phyloP scores from a whole-genome alignment of 2,113 vertebrate species.

The Ptyas mucosa region DNA sequence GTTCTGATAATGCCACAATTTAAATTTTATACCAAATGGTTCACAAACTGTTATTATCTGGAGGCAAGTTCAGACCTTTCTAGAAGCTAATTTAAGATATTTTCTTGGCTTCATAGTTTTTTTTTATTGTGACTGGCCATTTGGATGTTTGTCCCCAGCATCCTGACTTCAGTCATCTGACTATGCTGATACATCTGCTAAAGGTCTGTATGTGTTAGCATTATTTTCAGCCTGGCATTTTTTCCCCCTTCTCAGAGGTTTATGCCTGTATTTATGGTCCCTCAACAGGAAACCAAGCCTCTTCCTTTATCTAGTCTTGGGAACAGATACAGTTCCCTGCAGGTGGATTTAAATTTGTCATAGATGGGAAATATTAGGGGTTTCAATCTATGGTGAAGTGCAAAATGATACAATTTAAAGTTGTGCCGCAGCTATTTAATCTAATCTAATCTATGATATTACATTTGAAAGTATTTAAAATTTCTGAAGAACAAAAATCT shows the following conservation, averaged over 20 bases:
- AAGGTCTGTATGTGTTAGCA: neutral
- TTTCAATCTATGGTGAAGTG: neutral
- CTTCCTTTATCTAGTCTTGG: neutral
- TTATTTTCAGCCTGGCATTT: neutral
- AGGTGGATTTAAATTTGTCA: neutral
- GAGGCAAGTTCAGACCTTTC: neutral
- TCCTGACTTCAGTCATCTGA: neutral
- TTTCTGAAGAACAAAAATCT: neutral
- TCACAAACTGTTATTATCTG: neutral
- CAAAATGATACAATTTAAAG: neutral
- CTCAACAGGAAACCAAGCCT: neutral
- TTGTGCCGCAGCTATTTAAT: neutral
- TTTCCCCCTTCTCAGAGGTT: neutral
- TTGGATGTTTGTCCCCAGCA: neutral
- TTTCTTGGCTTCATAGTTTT: neutral
- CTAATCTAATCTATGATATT: neutral
- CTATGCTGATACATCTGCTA: neutral
- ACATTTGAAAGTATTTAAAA: neutral
- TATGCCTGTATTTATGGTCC: neutral
- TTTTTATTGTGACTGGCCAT: neutral
- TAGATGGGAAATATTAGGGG: neutral
- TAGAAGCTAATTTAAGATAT: neutral
- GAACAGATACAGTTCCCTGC: neutral
- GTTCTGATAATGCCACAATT: neutral
- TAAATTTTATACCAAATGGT: neutral